Conservation (phyloP, 1,140 invertebrate species). For the Drosophila serrata region DNA sequence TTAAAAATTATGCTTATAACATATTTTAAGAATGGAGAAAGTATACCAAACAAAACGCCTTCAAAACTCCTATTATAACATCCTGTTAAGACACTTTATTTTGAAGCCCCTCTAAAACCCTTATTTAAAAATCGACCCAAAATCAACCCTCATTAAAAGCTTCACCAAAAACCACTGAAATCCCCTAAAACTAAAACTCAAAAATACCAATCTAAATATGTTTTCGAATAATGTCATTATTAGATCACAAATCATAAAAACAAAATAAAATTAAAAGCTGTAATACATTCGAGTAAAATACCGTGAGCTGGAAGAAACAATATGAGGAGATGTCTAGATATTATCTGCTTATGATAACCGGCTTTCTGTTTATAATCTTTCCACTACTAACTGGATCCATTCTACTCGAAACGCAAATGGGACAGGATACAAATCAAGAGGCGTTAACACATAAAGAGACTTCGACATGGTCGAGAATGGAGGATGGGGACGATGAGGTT, state of each 20-base stretch:
- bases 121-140: no score
- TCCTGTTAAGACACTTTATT: no score
- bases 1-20: no score
- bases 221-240: slow-evolving; percentile 12
- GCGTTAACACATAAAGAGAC: slow-evolving; percentile 9
- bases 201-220: neutral
- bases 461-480: neutral
- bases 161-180: no score
- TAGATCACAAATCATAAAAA: neutral
- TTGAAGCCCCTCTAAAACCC: neutral
- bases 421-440: neutral
- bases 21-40: no score
- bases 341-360: neutral
- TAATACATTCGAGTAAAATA: neutral
- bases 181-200: neutral
- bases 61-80: no score
- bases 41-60: no score
- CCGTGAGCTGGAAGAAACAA: neutral
- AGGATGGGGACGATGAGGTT: neutral
- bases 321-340: slow-evolving; percentile 28
- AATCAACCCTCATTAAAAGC: no score
- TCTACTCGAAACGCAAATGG: neutral
- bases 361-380: slow-evolving; percentile 19
- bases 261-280: neutral
- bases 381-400: neutral